Base-by-base conservation (phyloP, 2,797 vertebrate species). In the Microcaecilia unicolor region DNA sequence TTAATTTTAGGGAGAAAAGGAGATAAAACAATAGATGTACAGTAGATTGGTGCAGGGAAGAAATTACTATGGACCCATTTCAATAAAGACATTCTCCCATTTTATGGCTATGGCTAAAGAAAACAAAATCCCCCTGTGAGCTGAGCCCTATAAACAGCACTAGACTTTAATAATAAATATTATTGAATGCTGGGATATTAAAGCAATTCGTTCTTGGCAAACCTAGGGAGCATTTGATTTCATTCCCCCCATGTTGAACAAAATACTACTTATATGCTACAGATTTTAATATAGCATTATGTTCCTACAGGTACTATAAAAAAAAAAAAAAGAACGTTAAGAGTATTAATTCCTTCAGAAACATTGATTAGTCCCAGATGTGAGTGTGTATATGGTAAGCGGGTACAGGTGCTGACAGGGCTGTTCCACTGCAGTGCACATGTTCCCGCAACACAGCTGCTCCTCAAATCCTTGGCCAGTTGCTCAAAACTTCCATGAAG, bases 101-200 rank as follows among this genome's bases (percentile, higher is more conserved):
- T 48, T 48, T 48, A 48, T 48, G 37, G 27, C 27, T 36, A 44
- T 12, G 37, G 37, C 48, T 48, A 48, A n/a, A n/a, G n/a, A n/a
- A n/a, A n/a, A n/a, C n/a, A n/a, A n/a, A 48, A 48, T 37, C 48
- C 44, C 37, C 44, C 37, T 35, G 44, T 48, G 44, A 48, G 48
- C 48, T 31, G 37, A 48, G 48, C 44, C 24, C 44, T 41, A 48
- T 41, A 48, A n/a, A 48, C 41, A 41, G 44, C 44, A 47, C 44
- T 47, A 22, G 18, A 67, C 70, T 74, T 73, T 66, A 75, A 77
- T 74, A 80, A 82, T 81, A 84, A 85, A 82, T 83, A 83, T 74
- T 70, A 67, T 70, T 62, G 77, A 81, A 80, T 69, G 75, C 48
- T 65, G 57, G 58, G 77, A 84, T 85, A 85, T 85, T 85, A 85